Evolutionary conservation across 2,797 vertebrate genomes (phyloP).

Genomic region (Paedocypris micromegethes): DNA sequence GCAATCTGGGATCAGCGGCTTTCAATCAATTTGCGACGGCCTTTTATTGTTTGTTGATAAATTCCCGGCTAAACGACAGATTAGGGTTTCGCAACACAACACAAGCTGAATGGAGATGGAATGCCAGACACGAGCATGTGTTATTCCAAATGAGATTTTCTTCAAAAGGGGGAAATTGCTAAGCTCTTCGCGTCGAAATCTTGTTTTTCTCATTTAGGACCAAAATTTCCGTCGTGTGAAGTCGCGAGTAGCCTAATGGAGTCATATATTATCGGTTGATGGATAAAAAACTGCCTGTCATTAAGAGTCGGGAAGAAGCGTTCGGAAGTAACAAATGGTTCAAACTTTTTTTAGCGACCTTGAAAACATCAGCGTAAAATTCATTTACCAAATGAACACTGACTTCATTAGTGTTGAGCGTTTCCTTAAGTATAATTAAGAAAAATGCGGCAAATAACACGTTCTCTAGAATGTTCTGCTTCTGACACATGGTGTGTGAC

Average conservation of each 20-base stretch:
- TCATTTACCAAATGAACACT: not conserved
- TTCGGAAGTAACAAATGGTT: too few species aligned
- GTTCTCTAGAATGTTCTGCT: not conserved
- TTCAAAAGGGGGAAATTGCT: not conserved
- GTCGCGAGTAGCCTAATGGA: not conserved
- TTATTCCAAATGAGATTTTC: not conserved
- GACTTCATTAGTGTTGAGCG: not conserved
- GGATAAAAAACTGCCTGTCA: not conserved
- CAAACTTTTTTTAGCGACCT: not conserved
- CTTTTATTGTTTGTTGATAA: constrained; percentile 20
- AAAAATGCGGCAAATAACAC: not conserved
- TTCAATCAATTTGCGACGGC: constrained; percentile 22
- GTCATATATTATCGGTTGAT: not conserved
- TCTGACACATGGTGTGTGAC: not conserved
- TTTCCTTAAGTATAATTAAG: not conserved
- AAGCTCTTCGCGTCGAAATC: not conserved
- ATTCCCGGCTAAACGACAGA: constrained; percentile 17
- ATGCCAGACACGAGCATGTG: not conserved
- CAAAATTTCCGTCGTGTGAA: not conserved
- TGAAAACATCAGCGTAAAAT: too few species aligned
- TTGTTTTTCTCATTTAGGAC: not conserved
- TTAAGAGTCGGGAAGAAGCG: too few species aligned
- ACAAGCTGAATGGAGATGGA: not conserved
- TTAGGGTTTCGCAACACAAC: constrained; percentile 2
- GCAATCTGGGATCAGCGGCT: constrained; percentile 10